Conservation (phyloP, 1,140 invertebrate genomes). For the Tetragnatha versicolor region DNA sequence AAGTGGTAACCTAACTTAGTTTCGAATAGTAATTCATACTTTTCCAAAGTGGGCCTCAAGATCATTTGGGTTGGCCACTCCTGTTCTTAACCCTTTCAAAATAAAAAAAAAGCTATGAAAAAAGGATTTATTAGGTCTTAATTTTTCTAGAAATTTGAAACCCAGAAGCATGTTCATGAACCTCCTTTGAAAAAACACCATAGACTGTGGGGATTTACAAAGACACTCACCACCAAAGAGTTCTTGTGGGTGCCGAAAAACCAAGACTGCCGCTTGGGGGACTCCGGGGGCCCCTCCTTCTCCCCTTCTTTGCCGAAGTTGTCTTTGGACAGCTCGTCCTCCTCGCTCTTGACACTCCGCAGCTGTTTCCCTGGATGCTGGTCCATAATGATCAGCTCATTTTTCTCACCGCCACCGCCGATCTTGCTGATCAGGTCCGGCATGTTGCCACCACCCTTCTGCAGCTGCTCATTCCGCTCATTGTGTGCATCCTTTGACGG, state of each 20-base stretch:
- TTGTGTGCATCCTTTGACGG: slow-evolving; percentile 34
- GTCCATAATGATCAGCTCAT: slow-evolving; percentile 17
- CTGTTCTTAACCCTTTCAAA: too few relatives aligned
- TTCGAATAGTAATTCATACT: too few relatives aligned
- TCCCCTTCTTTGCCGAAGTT: slow-evolving; percentile 32
- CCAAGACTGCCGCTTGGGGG: slow-evolving; percentile 42
- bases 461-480: slow-evolving; percentile 32
- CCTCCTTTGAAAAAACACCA: too few relatives aligned
- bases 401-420: slow-evolving; percentile 30
- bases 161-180: too few relatives aligned
- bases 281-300: slow-evolving; percentile 8
- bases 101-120: too few relatives aligned
- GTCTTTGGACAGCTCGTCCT: slow-evolving; percentile 36
- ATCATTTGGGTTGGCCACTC: too few relatives aligned
- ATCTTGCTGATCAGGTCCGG: slow-evolving; percentile 44
- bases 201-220: too few relatives aligned
- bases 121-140: too few relatives aligned
- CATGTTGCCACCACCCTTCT: slow-evolving; percentile 37
- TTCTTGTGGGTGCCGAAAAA: slow-evolving; percentile 50
- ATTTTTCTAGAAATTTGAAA: too few relatives aligned
- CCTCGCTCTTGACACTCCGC: slow-evolving; percentile 30
- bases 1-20: too few relatives aligned
- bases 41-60: too few relatives aligned
- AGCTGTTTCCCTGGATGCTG: slow-evolving; percentile 18
- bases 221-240: slow-evolving; percentile 38